Evolutionary conservation across 2,797 vertebrate species (phyloP), one percentile per base, ranked within the genome.

Genomic region (Anomalospiza imberbis): DNA sequence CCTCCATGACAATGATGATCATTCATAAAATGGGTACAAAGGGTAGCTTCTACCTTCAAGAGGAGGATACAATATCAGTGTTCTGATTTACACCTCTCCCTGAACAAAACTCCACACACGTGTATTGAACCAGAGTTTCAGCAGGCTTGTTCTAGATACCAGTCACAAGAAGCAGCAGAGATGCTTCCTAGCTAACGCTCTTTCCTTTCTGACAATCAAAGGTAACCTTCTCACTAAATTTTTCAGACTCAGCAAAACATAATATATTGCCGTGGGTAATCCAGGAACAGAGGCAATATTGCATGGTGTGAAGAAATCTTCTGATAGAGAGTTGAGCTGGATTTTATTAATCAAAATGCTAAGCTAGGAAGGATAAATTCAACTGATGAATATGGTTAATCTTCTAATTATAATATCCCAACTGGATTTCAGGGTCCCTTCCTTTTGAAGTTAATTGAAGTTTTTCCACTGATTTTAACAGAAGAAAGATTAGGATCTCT

Each of bases 381-480:
- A 76, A 26, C 51, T 76, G 88, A 95, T 87, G 77, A 93, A 73
- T 91, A 74, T 31, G 58, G 65, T 77, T 96, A 95, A 95, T 96
- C 88, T 91, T 93, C 86, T 71, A 95, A 83, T 87, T 94, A 85
- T 95, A 94, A 97, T 93, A 93, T 82, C 82, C 68, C 89, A 91
- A 85, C n/a, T 6, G 50, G 90, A 95, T 95, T 97, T 94, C 81
- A 93, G 50, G 38, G 42, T 57, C 45, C 36, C 17, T 91, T 92
- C 80, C 88, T 93, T 96, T 93, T 97, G 95, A 97, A 95, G 94
- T 96, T 95, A 96, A 95, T 95, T 92, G 77, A 95, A 77, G 71
- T 82, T 89, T 85, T 91, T 71, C 60, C 68, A 74, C n/a, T 77
- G 78, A 76, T 88, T 92, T 94, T 68, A 94, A 62, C n/a, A 85